Percentiles rank a stretch among this genome's conserved stretches.
These are phyloP conservation scores for Eretmochelys imbricata DNA, from an alignment of 2,113 vertebrate genomes.

Conservation along the genomic window DNA sequence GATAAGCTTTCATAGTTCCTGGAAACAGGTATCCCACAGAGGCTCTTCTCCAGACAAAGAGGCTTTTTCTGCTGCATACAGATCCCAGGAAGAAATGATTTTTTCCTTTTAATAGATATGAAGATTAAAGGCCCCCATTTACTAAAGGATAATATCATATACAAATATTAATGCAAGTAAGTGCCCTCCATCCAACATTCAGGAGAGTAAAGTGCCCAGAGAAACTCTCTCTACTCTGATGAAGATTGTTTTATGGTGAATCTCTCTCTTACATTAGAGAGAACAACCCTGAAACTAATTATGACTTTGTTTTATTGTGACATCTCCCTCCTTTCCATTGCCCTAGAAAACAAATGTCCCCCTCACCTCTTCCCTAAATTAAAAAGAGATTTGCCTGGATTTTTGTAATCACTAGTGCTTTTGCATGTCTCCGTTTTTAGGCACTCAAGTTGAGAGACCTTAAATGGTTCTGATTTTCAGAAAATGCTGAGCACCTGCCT, in stretches of 20 bases:
- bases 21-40: background rate
- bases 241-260: constrained; percentile 34
- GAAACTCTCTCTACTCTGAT: background rate
- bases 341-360: background rate
- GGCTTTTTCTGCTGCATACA: background rate
- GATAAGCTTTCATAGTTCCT: background rate
- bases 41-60: background rate
- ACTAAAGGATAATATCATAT: background rate
- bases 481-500: background rate
- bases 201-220: background rate
- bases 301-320: constrained; percentile 38
- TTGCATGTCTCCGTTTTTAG: background rate
- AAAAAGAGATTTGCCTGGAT: background rate
- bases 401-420: background rate
- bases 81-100: background rate
- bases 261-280: background rate
- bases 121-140: background rate
- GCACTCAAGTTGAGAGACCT: background rate
- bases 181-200: constrained; percentile 16
- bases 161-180: constrained; percentile 5
- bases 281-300: constrained; percentile 29
- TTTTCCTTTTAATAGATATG: background rate
- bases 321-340: background rate
- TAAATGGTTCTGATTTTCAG: background rate
- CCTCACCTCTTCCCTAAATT: background rate